These are phyloP conservation scores for Otus scops DNA, from an alignment of 2,797 vertebrate species.

Conservation along the genomic window DNA sequence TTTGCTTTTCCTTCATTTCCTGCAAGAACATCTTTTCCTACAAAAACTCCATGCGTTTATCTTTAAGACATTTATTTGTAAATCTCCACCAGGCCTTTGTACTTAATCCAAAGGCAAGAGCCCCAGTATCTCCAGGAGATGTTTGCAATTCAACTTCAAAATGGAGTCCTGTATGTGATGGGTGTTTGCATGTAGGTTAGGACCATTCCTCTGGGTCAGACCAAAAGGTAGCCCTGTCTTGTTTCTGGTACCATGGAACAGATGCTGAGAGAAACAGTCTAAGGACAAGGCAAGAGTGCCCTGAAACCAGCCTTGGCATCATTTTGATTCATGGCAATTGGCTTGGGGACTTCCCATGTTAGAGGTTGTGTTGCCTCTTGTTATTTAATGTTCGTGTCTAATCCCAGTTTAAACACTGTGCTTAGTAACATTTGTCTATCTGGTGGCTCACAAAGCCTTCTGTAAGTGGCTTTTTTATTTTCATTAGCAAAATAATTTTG, in stretches of 20 bases:
- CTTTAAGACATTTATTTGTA: constrained; percentile 45
- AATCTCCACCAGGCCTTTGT: constrained; percentile 5
- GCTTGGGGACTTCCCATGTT: background rate
- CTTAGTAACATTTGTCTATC: constrained; percentile 11
- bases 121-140: background rate
- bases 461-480: constrained; percentile 50
- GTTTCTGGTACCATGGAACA: background rate
- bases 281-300: background rate
- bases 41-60: background rate
- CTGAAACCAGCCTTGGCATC: background rate
- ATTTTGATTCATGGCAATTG: background rate
- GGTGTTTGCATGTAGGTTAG: background rate
- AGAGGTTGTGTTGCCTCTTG: background rate
- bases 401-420: constrained; percentile 21
- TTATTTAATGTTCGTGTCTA: background rate
- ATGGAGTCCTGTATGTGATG: background rate
- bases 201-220: background rate
- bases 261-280: background rate
- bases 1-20: constrained; percentile 21
- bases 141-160: background rate
- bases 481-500: constrained; percentile 60
- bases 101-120: constrained; percentile 29
- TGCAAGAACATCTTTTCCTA: background rate
- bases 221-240: background rate
- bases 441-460: constrained; percentile 35